Base-by-base conservation (phyloP, 1,140 invertebrate species). In the Bombus polaris region DNA sequence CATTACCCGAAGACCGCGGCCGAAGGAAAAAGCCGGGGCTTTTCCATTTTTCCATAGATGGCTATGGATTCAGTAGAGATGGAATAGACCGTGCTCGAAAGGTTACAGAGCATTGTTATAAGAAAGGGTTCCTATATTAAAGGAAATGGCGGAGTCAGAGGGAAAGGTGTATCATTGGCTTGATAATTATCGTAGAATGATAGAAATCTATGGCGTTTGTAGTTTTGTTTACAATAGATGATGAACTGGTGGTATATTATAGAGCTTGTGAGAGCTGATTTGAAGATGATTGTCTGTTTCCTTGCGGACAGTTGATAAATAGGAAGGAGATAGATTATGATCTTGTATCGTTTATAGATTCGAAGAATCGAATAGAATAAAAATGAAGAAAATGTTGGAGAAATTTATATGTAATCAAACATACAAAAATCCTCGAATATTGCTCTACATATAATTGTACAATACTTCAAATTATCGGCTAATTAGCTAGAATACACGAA, bases 61-160 rank as follows among this genome's bases (percentile, higher is more conserved):
- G 59, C 88, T 87, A 89, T 91, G 90, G 89, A 92, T 92, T 88
- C 91, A 75, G 57, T 4, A 86, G 75, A 88, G 90, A 90, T 91
- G 87, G 88, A 92, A 92, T 92, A 87, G 88, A 83, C 73, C 75
- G 84, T 35, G 37, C 59, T 74, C 71, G 47, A 80, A 80, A 85
- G 77, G 83, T 80, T 85, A 85, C 77, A 73, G 68, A 57, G 77
- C 42, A 80, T 80, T 80, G 83, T 80, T 42, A 72, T 57, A 22
- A 44, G 10, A 47, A 83, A 59, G 59, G 42, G 18, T n/a, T 62
- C 3, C 42, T 62, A 57, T 65, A 80, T 79, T 71, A 65, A 57
- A 85, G 77, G 59, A 59, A 84, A 83, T 70, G 18, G 28, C 37
- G 10, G 22, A 25, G n/a, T 32, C 18, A 22, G 42, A 12, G 6